Percentiles rank a stretch among this genome's conserved stretches.
These are phyloP conservation scores for Monochamus saltuarius DNA, from an alignment of 1,140 invertebrate genomes.

Conservation along the genomic window DNA sequence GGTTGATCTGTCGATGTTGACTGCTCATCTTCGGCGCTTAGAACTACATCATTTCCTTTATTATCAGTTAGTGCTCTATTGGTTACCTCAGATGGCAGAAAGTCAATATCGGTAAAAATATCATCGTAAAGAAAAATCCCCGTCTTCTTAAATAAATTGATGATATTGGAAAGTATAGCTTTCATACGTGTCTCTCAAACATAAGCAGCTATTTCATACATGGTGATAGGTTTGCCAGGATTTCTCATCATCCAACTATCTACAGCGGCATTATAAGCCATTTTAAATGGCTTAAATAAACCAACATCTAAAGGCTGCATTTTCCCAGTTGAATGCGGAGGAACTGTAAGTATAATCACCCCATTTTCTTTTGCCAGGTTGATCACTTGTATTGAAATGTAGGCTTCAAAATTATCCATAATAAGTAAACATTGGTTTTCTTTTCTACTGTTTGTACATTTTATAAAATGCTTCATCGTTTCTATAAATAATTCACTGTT, in stretches of 20 bases:
- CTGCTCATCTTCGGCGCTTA: no score
- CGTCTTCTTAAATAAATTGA: slow-evolving; percentile 49
- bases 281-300: slow-evolving; percentile 53
- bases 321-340: slow-evolving; percentile 53
- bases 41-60: no score
- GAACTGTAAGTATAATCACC: slow-evolving; percentile 51
- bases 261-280: slow-evolving; percentile 40
- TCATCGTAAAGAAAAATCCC: slow-evolving; percentile 52
- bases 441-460: slow-evolving; percentile 40
- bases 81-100: slow-evolving; percentile 38
- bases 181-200: slow-evolving; percentile 29
- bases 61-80: no score
- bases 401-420: slow-evolving; percentile 50
- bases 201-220: slow-evolving; percentile 19
- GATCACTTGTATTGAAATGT: slow-evolving; percentile 47
- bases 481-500: slow-evolving; percentile 51
- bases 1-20: no score
- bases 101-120: slow-evolving; percentile 51
- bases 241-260: slow-evolving; percentile 49
- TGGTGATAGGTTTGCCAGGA: slow-evolving; percentile 42
- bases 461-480: slow-evolving; percentile 54
- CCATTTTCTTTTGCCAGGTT: slow-evolving; percentile 43
- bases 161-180: slow-evolving; percentile 51
- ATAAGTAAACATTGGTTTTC: slow-evolving; percentile 49
- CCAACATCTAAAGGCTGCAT: slow-evolving; percentile 55